Percentiles rank a stretch among this genome's conserved stretches.
Evolutionary conservation across 2,888 invertebrate species (phyloP).

Genomic region (Choristoneura rosaceana): DNA sequence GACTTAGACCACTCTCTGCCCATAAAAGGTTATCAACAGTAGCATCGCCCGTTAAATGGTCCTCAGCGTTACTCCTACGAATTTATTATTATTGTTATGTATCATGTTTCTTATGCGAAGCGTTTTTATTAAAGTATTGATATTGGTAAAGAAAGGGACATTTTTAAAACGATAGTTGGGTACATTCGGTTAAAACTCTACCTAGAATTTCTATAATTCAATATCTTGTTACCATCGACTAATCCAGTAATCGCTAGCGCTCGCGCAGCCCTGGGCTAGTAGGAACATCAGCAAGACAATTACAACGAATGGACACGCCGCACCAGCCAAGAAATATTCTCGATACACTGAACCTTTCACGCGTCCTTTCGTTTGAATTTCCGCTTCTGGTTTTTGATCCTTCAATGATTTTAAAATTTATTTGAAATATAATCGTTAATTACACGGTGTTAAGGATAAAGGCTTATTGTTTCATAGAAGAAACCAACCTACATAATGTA

Average conservation of each 20-base stretch:
- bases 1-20: constrained; percentile 65
- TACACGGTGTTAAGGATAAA: background rate
- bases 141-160: no score
- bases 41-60: constrained; percentile 71
- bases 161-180: background rate
- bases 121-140: background rate
- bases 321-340: constrained; percentile 73
- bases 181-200: background rate
- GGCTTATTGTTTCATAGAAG: no score
- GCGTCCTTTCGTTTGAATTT: constrained; percentile 69
- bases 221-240: constrained; percentile 65
- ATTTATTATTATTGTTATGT: background rate
- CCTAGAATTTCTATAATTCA: background rate
- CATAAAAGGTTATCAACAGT: constrained; percentile 72
- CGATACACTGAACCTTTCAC: constrained; percentile 72
- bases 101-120: background rate
- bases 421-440: background rate
- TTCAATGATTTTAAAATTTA: constrained; percentile 44
- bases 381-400: constrained; percentile 75
- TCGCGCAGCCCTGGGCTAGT: constrained; percentile 85
- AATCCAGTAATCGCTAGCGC: constrained; percentile 79
- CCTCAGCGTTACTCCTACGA: constrained; percentile 74
- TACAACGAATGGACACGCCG: constrained; percentile 59
- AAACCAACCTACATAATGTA: no score
- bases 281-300: constrained; percentile 74